A percentile compares a stretch with the other conserved stretches of the same genome.
Conservation (phyloP, 1,140 invertebrate genomes). For the Oppia nitens region DNA sequence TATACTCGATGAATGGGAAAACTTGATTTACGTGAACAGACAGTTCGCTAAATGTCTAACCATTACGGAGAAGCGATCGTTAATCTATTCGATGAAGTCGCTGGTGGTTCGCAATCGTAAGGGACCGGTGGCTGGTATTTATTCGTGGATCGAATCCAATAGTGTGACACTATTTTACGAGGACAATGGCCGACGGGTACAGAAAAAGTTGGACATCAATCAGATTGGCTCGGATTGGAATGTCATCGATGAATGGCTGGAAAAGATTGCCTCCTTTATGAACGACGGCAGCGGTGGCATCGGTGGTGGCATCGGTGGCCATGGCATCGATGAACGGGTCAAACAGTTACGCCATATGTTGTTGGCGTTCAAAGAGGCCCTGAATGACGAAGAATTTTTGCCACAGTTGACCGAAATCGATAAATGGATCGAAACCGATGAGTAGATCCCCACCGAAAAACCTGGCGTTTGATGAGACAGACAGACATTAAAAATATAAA, state of each 20-base stretch:
- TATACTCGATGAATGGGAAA: constrained; percentile 25
- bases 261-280: not conserved
- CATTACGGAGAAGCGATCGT: constrained; percentile 67
- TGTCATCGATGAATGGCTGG: not conserved
- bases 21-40: constrained; percentile 53
- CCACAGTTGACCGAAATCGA: constrained; percentile 9
- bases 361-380: not conserved
- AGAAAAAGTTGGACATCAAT: constrained; percentile 16
- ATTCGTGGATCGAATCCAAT: constrained; percentile 43
- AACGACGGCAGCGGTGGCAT: not conserved
- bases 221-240: not conserved
- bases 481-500: no score
- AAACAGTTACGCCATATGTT: not conserved
- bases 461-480: no score
- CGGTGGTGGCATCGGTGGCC: not conserved
- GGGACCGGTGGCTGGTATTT: constrained; percentile 60
- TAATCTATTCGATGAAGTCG: constrained; percentile 71
- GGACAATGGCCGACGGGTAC: constrained; percentile 27
- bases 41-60: constrained; percentile 62
- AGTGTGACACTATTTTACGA: constrained; percentile 60
- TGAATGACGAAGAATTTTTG: constrained; percentile 14
- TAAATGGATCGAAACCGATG: constrained; percentile 15
- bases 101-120: constrained; percentile 58
- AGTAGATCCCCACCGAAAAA: no score
- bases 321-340: not conserved